Percentiles rank a stretch among this genome's conserved stretches.
Evolutionary conservation across 2,113 vertebrate genomes (phyloP).

Genomic region (Nothobranchius furzeri): DNA sequence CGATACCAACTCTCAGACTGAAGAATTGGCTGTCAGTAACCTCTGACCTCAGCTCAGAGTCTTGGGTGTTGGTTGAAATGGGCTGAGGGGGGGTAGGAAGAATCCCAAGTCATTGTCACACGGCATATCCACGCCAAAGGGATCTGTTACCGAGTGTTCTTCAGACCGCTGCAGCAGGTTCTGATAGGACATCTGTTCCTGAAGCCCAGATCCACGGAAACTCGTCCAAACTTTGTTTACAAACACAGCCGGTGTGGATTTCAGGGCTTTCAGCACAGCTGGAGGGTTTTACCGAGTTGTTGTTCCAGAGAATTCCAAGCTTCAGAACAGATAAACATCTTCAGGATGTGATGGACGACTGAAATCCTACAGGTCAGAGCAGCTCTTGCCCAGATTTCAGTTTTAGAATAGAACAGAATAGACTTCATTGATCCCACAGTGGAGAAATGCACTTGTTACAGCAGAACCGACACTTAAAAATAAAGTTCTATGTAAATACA

Average conservation of each 20-base stretch:
- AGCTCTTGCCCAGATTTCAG: too few relatives aligned
- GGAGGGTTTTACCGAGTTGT: too few relatives aligned
- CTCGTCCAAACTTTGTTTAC: neutral
- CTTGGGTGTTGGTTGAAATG: slow-evolving; percentile 68
- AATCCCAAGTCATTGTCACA: slow-evolving; percentile 1
- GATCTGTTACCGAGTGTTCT: neutral
- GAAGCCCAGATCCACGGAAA: too few relatives aligned
- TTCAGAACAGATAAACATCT: too few relatives aligned
- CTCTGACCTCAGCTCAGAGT: slow-evolving; percentile 69
- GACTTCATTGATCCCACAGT: too few relatives aligned
- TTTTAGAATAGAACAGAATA: too few relatives aligned
- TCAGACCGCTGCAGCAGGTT: slow-evolving; percentile 21
- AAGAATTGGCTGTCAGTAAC: slow-evolving; percentile 76
- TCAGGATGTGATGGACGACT: too few relatives aligned
- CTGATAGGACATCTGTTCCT: slow-evolving; percentile 20
- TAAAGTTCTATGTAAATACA: too few relatives aligned
- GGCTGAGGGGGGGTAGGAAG: slow-evolving; percentile 14
- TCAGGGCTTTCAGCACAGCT: slow-evolving; percentile 2
- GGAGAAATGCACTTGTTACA: too few relatives aligned
- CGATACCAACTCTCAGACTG: slow-evolving; percentile 66
- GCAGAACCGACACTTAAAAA: too few relatives aligned
- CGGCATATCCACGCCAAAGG: too few relatives aligned
- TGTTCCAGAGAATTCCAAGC: slow-evolving; percentile 2
- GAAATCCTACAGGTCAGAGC: too few relatives aligned
- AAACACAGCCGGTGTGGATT: neutral